These are phyloP conservation scores for Microvelia longipes DNA, from an alignment of 1,140 invertebrate species.

Conservation along the genomic window DNA sequence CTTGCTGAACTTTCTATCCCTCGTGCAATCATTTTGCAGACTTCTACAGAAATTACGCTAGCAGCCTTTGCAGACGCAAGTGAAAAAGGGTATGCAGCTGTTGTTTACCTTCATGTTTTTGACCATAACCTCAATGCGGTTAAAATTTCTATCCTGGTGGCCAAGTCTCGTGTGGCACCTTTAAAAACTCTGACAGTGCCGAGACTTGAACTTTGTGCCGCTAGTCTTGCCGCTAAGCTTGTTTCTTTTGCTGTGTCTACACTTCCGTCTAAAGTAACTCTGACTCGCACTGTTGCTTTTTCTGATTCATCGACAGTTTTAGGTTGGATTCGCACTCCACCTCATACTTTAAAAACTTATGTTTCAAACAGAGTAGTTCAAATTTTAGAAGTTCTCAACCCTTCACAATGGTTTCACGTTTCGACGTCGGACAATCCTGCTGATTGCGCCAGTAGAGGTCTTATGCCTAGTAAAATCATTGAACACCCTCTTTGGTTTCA, in stretches of 20 bases:
- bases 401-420: constrained; percentile 29
- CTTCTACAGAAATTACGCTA: constrained; percentile 21
- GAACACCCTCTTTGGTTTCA: constrained; percentile 27
- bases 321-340: too few species aligned
- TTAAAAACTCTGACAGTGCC: constrained; percentile 27
- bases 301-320: too few species aligned
- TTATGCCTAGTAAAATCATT: constrained; percentile 18
- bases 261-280: too few species aligned
- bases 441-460: constrained; percentile 30
- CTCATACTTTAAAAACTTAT: constrained; percentile 17
- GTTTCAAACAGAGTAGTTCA: constrained; percentile 25
- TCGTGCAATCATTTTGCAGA: constrained; percentile 23
- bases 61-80: constrained; percentile 19
- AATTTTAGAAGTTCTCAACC: constrained; percentile 22
- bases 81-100: too few species aligned
- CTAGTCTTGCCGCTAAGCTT: too few species aligned
- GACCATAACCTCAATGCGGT: not conserved
- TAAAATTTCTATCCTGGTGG: constrained; percentile 22
- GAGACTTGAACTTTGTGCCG: too few species aligned
- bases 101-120: too few species aligned
- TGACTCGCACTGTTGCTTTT: too few species aligned
- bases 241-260: too few species aligned
- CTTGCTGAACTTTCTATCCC: constrained; percentile 17
- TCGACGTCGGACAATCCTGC: constrained; percentile 27
- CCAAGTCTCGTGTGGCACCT: constrained; percentile 30